Conservation (phyloP, 2,797 vertebrate species). For the Florisuga fusca region DNA sequence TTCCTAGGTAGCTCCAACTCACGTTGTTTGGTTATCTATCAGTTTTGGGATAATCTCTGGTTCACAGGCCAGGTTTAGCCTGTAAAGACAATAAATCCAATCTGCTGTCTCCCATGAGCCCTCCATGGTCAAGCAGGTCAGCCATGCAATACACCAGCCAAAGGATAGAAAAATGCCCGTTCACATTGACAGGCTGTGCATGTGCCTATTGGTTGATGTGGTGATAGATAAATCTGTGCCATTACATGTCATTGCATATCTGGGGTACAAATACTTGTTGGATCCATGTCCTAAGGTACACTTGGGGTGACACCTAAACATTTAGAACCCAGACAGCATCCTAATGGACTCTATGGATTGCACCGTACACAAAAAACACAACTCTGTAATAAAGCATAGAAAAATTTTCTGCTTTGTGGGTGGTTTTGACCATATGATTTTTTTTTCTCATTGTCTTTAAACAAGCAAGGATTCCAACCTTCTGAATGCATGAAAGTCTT, state of each 20-base stretch:
- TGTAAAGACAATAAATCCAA: neutral
- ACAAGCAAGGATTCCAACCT: neutral
- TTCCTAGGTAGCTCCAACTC: neutral
- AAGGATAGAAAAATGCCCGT: neutral
- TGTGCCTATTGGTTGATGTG: rapidly evolving
- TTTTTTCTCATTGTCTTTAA: neutral
- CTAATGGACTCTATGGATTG: neutral
- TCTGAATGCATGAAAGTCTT: neutral
- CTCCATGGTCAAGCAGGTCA: neutral
- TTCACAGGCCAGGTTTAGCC: neutral
- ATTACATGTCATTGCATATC: neutral
- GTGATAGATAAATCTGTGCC: neutral
- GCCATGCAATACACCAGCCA: rapidly evolving
- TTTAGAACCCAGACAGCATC: neutral
- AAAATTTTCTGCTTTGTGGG: neutral
- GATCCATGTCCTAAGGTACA: neutral
- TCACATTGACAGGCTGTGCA: rapidly evolving
- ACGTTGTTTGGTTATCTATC: neutral
- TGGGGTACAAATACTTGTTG: neutral
- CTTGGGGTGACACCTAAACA: neutral
- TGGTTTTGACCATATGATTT: neutral
- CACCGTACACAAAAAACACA: neutral
- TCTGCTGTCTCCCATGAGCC: neutral
- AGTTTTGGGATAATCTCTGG: neutral
- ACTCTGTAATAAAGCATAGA: neutral